These are phyloP conservation scores for Halcyon chelicuti DNA, from an alignment of 2,797 vertebrate species.

Conservation along the genomic window DNA sequence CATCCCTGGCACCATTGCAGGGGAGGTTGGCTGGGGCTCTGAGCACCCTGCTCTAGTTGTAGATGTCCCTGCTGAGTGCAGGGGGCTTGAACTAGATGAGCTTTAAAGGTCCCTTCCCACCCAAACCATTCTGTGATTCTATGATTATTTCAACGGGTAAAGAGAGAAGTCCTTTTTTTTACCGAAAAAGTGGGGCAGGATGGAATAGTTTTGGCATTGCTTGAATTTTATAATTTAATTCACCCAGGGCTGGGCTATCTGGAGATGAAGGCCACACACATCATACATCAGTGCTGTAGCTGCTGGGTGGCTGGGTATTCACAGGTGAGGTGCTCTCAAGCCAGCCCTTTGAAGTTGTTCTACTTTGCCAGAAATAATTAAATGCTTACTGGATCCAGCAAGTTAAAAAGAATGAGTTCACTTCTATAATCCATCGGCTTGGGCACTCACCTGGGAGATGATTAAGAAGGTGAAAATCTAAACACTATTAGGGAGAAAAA, in stretches of 20 bases:
- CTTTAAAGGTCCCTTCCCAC: too few relatives aligned
- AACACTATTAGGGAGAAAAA: conserved; percentile 22
- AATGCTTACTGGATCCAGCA: neutral
- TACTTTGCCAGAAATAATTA: neutral
- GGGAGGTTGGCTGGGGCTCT: too few relatives aligned
- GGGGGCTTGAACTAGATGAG: too few relatives aligned
- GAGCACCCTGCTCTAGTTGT: too few relatives aligned
- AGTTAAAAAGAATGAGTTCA: neutral
- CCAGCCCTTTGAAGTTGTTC: neutral
- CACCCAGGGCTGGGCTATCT: neutral
- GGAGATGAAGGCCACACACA: neutral
- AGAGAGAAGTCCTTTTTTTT: neutral
- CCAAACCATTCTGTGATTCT: neutral
- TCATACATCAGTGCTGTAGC: rapidly evolving
- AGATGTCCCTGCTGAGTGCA: too few relatives aligned
- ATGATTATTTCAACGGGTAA: neutral
- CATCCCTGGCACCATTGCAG: too few relatives aligned
- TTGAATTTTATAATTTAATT: neutral
- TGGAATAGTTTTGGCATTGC: neutral
- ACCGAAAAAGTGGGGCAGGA: neutral
- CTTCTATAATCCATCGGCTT: neutral
- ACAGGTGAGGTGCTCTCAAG: neutral
- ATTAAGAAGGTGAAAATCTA: conserved; percentile 64
- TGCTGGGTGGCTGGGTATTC: neutral
- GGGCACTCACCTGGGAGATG: conserved; percentile 57